phyloP scores from a whole-genome alignment of 37 sponge, comb jelly and placozoan genomes.

The Chondrosia reniformis region DNA sequence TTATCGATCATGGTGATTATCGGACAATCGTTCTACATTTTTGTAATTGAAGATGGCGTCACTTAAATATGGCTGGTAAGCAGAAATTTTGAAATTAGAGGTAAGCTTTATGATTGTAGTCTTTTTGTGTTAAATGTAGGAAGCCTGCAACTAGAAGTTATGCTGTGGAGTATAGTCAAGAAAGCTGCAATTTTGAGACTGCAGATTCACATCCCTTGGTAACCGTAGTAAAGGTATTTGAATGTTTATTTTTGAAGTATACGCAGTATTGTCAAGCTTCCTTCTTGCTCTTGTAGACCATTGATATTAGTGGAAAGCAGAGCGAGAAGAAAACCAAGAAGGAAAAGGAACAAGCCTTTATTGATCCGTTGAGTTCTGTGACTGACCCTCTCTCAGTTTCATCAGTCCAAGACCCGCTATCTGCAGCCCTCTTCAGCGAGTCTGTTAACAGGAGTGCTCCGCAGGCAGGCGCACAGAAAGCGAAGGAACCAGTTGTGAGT shows the following conservation, averaged over 20 bases:
- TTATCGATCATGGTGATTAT: too few relatives aligned
- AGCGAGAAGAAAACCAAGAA: neutral
- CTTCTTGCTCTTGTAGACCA: neutral
- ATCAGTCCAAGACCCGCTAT: conserved; percentile 46
- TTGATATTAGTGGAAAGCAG: neutral
- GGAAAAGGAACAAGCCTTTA: neutral
- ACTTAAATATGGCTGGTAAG: conserved; percentile 19
- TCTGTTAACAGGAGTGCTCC: neutral
- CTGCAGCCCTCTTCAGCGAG: conserved; percentile 43
- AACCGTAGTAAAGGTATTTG: conserved; percentile 2
- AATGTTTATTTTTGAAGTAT: neutral
- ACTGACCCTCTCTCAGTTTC: conserved; percentile 37
- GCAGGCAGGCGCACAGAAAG: neutral
- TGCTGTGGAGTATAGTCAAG: neutral
- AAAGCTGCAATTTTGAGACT: neutral
- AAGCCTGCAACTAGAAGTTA: neutral
- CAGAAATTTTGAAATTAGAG: neutral
- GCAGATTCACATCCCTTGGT: conserved; percentile 11
- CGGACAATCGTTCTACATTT: too few relatives aligned
- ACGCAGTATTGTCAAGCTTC: neutral
- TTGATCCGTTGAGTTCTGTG: conserved; percentile 8
- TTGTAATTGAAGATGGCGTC: neutral
- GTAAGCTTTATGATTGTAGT: neutral
- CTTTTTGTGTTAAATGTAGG: neutral
- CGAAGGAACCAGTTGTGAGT: neutral